These are phyloP conservation scores for Pelusios castaneus DNA, from an alignment of 2,113 vertebrate species.

Conservation along the genomic window DNA sequence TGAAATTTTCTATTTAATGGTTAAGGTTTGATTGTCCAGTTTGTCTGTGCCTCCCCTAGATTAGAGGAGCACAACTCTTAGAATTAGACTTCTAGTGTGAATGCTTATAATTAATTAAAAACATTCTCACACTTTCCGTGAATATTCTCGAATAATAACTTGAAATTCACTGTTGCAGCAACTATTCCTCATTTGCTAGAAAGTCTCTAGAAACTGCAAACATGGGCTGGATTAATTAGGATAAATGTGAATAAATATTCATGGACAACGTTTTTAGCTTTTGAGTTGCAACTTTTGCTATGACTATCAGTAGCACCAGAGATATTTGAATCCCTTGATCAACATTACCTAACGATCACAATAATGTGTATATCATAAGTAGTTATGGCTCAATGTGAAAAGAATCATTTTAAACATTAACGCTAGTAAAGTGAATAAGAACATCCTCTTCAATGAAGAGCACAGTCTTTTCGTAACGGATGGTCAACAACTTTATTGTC, in stretches of 20 bases:
- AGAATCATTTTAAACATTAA: background rate
- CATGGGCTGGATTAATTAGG: background rate
- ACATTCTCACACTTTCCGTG: background rate
- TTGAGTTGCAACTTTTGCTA: background rate
- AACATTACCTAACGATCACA: background rate
- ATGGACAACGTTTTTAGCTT: background rate
- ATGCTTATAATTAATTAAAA: background rate
- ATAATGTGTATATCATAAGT: background rate
- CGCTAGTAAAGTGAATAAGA: background rate
- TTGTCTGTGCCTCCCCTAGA: accelerated
- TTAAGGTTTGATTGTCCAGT: background rate
- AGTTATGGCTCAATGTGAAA: background rate
- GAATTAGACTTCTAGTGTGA: background rate
- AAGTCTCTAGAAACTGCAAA: background rate
- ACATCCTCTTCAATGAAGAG: background rate
- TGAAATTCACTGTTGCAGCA: background rate
- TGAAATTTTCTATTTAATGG: background rate
- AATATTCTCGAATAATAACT: background rate
- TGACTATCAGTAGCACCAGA: background rate
- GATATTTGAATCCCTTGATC: accelerated
- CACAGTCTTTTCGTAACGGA: background rate
- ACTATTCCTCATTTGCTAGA: background rate
- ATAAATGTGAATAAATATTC: background rate
- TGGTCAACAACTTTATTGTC: background rate
- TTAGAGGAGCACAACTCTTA: background rate